Conservation (phyloP, 1,140 invertebrate species). For the Odontomachus brunneus region DNA sequence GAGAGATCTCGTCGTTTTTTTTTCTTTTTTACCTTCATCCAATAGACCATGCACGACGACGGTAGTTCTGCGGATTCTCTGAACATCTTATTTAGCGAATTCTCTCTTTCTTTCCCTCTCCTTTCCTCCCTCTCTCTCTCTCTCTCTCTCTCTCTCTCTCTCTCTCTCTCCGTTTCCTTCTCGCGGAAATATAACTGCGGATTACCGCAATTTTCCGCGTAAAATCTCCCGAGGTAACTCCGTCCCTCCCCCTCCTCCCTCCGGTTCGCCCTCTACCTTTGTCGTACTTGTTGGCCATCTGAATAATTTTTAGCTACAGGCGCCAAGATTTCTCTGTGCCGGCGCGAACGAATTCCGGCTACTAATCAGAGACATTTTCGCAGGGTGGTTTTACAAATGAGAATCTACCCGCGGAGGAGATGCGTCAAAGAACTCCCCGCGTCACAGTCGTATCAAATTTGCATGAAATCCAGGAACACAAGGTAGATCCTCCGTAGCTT, state of each 20-base stretch:
- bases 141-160: too few species aligned
- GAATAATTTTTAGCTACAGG: slow-evolving; percentile 48
- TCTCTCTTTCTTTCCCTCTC: too few species aligned
- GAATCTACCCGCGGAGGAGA: slow-evolving; percentile 30
- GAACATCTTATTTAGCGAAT: too few species aligned
- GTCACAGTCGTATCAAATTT: slow-evolving; percentile 59
- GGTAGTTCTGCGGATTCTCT: too few species aligned
- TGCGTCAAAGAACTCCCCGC: slow-evolving; percentile 48
- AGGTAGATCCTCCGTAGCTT: slow-evolving; percentile 37
- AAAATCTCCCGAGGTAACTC: slow-evolving; percentile 22
- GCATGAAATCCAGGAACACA: slow-evolving; percentile 60
- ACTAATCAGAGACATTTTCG: slow-evolving; percentile 59
- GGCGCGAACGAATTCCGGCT: not conserved
- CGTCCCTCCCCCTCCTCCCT: too few species aligned
- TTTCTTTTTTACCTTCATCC: too few species aligned
- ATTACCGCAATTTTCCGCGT: slow-evolving; percentile 36
- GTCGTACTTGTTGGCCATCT: slow-evolving; percentile 8
- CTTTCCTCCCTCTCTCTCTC: too few species aligned
- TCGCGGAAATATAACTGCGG: not conserved
- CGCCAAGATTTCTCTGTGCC: slow-evolving; percentile 17
- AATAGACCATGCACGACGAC: too few species aligned
- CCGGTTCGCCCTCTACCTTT: slow-evolving; percentile 2
- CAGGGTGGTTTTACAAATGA: slow-evolving; percentile 54
- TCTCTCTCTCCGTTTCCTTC: not conserved
- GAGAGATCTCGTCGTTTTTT: not conserved